Conservation (phyloP, 2,888 invertebrate genomes). For the Campopleginae sp. region DNA sequence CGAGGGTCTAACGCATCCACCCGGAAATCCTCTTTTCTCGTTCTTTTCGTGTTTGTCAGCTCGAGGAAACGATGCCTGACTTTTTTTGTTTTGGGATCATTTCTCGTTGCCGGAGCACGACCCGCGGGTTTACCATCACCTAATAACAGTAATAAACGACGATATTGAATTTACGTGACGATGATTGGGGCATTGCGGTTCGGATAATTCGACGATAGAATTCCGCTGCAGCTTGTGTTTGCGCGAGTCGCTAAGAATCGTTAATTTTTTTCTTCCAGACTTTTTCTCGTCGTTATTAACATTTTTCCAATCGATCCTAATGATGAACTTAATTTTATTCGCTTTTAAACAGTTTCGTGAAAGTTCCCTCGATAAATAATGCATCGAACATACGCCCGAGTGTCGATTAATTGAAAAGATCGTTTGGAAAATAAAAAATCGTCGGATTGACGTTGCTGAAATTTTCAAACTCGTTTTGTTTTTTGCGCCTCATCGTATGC, state of each 20-base stretch:
- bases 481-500: not conserved
- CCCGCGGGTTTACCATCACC: slow-evolving; percentile 31
- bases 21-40: slow-evolving; percentile 59
- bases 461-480: not conserved
- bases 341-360: not conserved
- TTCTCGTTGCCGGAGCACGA: slow-evolving; percentile 24
- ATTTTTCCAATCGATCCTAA: not conserved
- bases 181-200: slow-evolving; percentile 34
- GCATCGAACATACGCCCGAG: not conserved
- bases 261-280: not conserved
- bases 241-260: slow-evolving; percentile 4
- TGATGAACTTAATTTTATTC: not conserved
- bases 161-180: slow-evolving; percentile 60
- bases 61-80: slow-evolving; percentile 32
- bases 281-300: not conserved
- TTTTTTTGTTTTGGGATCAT: slow-evolving; percentile 49
- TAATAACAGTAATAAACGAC: slow-evolving; percentile 51
- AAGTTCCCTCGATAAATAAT: not conserved
- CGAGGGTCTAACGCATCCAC: slow-evolving; percentile 57
- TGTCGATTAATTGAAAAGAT: not conserved
- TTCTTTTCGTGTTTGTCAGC: slow-evolving; percentile 42
- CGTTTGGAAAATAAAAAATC: not conserved
- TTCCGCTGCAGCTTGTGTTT: not conserved
- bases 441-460: not conserved
- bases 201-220: slow-evolving; percentile 43